A percentile compares a stretch with the other conserved stretches of the same genome.
Evolutionary conservation across 2,888 invertebrate species (phyloP).

Genomic region (Imbricaverruca yamaguchii): DNA sequence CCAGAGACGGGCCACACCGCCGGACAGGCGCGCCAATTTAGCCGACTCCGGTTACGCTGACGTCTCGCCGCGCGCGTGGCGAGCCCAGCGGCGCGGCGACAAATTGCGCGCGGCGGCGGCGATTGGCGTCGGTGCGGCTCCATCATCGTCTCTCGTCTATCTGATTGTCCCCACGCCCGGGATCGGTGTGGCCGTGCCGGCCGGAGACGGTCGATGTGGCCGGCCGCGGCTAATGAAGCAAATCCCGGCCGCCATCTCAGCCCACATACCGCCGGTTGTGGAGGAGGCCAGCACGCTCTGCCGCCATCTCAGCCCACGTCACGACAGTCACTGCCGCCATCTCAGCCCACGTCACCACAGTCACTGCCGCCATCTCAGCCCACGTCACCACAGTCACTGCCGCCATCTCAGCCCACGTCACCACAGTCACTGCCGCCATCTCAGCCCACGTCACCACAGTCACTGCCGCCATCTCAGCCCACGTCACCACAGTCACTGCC

Average conservation of each 20-base stretch:
- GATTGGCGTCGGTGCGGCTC: neutral
- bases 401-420: no score
- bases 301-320: no score
- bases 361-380: no score
- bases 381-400: no score
- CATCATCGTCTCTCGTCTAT: neutral
- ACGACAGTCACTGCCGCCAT: no score
- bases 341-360: no score
- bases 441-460: no score
- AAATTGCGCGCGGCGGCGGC: neutral
- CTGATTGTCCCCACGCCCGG: neutral
- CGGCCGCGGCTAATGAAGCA: neutral
- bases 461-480: no score
- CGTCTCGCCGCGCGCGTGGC: neutral
- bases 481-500: no score
- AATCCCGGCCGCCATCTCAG: neutral
- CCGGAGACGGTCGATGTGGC: neutral
- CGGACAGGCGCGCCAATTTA: neutral
- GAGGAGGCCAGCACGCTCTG: no score
- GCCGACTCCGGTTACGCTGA: neutral
- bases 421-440: no score
- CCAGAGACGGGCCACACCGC: neutral
- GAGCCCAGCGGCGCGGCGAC: neutral
- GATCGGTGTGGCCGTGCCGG: neutral
- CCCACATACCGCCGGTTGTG: no score